phyloP scores from a whole-genome alignment of 1,140 invertebrate genomes.

The Heliconius melpomene region DNA sequence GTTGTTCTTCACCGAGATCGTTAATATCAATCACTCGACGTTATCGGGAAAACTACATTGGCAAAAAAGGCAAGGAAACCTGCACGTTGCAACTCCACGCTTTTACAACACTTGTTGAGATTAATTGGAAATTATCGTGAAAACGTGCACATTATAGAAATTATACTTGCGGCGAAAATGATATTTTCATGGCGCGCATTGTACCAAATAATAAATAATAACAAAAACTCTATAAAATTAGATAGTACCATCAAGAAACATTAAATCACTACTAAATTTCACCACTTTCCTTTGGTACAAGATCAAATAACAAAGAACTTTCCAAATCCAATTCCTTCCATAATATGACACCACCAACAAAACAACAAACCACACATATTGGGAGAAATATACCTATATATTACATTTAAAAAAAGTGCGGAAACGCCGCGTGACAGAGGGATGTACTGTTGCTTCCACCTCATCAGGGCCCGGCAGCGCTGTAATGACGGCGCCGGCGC shows the following conservation, averaged over 20 bases:
- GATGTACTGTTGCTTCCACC: constrained; percentile 11
- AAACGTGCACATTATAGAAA: background rate
- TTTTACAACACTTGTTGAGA: background rate
- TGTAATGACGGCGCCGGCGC: constrained; percentile 47
- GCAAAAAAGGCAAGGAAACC: constrained; percentile 1
- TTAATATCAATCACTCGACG: background rate
- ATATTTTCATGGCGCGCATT: too few relatives aligned
- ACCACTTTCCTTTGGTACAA: background rate
- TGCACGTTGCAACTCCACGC: background rate
- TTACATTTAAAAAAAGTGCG: background rate
- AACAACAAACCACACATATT: background rate
- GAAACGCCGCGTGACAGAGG: constrained; percentile 21
- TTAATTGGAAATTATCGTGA: constrained; percentile 12
- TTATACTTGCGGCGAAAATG: background rate
- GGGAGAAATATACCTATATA: background rate
- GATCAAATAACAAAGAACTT: background rate
- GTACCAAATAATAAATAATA: too few relatives aligned
- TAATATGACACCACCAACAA: background rate
- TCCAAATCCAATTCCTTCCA: background rate
- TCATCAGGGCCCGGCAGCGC: constrained; percentile 31
- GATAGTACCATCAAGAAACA: too few relatives aligned
- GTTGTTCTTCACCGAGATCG: background rate
- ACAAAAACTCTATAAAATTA: too few relatives aligned
- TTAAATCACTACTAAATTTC: too few relatives aligned
- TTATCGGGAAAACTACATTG: constrained; percentile 7